Percentiles rank a stretch among this genome's conserved stretches.
phyloP scores from a whole-genome alignment of 2,797 vertebrate genomes.

The Gouania willdenowi region DNA sequence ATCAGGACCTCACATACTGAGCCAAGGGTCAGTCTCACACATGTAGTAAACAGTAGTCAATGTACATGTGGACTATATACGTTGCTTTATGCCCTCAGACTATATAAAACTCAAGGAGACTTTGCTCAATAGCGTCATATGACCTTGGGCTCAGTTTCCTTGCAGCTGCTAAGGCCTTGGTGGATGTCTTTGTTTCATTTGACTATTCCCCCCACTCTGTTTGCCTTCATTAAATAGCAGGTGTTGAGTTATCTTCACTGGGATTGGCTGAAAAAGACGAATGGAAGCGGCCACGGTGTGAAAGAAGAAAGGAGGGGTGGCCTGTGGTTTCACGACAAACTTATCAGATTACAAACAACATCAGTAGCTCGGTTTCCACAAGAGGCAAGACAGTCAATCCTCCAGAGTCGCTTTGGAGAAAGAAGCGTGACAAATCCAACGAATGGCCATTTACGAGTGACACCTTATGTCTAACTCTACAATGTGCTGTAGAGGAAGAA shows the following conservation, averaged over 20 bases:
- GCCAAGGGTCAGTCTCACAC: constrained; percentile 25
- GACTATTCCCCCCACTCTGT: constrained; percentile 41
- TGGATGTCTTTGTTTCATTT: constrained; percentile 59
- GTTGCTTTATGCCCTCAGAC: constrained; percentile 20
- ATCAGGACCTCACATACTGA: constrained; percentile 16
- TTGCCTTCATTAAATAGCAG: constrained; percentile 70
- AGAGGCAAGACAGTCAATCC: constrained; percentile 49
- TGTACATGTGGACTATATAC: constrained; percentile 21
- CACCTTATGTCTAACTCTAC: constrained; percentile 31
- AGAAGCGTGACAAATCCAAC: constrained; percentile 49
- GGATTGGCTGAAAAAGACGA: constrained; percentile 56
- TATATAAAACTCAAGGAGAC: constrained; percentile 44
- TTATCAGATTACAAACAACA: constrained; percentile 70
- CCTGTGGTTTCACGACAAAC: constrained; percentile 60
- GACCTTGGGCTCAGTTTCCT: constrained; percentile 38
- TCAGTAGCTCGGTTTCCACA: constrained; percentile 63
- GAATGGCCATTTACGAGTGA: constrained; percentile 52
- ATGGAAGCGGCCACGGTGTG: constrained; percentile 35
- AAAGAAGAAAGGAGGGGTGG: constrained; percentile 21
- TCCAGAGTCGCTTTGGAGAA: constrained; percentile 40
- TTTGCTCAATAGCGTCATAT: constrained; percentile 39
- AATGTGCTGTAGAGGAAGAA: constrained; percentile 27
- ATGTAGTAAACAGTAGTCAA: constrained; percentile 10
- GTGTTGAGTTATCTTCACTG: constrained; percentile 66
- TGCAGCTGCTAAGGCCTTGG: constrained; percentile 53